Evolutionary conservation across 2,113 vertebrate species (phyloP), one percentile per base, ranked within the genome.

Genomic region (Sclerurus mexicanus): DNA sequence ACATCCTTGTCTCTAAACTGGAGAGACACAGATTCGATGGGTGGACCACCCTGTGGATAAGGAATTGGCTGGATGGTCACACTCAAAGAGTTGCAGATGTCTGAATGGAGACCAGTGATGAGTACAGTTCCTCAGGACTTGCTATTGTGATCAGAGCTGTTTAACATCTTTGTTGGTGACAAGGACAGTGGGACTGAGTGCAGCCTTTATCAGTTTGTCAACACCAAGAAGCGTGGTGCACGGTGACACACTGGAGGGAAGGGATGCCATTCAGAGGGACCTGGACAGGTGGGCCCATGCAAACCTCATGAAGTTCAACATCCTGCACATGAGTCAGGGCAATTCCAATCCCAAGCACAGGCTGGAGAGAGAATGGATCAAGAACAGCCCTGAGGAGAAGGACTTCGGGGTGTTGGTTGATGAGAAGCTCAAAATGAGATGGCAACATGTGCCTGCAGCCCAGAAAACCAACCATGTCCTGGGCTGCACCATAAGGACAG

Each of bases 31-130:
- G 28, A 25, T 50, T 39, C 25, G 58, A n/a, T n/a, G 27, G 23
- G 30, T 17, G 33, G 27, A 52, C 23, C 50, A 50, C 23, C 58
- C 9, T 3, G 16, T 46, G 50, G 58, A 39, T 44, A 58, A 58
- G 58, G 28, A 72, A 58, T 8, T 3, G 37, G 28, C 33, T 66
- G 44, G 49, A 64, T 25, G 37, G 37, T 30, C 13, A 24, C 37
- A 44, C 42, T 44, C 42, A 50, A 31, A 80, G 20, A 62, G 23
- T 4, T 64, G 23, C 42, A 71, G 42, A 42, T 10, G 16, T 17
- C 25, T 7, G 5, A 40, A 40, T 22, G 17, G 44, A 53, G 44
- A 33, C 12, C 22, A 44, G 31, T 0, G 1, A 44, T 0, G 3
- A 73, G 44, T 20, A 66, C 56, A 3, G 0, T 46, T 69, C 28